Evolutionary conservation across 2,888 invertebrate genomes (phyloP).

Genomic region (Philereme transversata): DNA sequence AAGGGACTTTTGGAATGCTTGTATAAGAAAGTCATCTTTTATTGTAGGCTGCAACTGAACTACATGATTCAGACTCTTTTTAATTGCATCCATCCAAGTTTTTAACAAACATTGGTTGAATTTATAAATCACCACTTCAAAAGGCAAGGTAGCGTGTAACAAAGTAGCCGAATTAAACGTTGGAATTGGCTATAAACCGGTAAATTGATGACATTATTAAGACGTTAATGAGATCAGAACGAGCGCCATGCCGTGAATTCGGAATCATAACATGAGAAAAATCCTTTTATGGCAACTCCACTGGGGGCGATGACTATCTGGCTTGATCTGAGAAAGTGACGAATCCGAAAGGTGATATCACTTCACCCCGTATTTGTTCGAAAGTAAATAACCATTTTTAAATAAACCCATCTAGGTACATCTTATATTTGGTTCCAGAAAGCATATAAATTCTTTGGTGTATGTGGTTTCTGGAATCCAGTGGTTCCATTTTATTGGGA

Average conservation of each 20-base stretch:
- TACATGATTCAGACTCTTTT: not conserved
- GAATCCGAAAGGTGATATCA: not conserved
- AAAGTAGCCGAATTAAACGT: constrained; percentile 9
- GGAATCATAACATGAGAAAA: constrained; percentile 16
- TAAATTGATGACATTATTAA: constrained; percentile 22
- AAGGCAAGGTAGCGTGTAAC: constrained; percentile 18
- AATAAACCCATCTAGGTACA: too few relatives aligned
- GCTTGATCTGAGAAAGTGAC: constrained; percentile 9
- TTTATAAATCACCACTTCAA: constrained; percentile 15
- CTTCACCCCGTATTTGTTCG: too few relatives aligned
- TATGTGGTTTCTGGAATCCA: too few relatives aligned
- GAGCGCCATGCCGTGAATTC: constrained; percentile 1
- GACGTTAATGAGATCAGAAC: constrained; percentile 12
- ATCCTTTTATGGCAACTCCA: constrained; percentile 9
- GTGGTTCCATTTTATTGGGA: too few relatives aligned
- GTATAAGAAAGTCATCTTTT: too few relatives aligned
- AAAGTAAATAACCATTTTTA: too few relatives aligned
- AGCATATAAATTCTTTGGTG: too few relatives aligned
- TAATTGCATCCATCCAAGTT: constrained; percentile 23
- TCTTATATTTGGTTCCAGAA: too few relatives aligned
- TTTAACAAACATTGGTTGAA: constrained; percentile 11
- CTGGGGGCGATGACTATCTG: constrained; percentile 1
- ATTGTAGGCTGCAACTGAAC: too few relatives aligned
- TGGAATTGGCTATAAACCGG: constrained; percentile 8
- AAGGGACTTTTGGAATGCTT: too few relatives aligned